Percentiles rank a stretch among this genome's conserved stretches.
Evolutionary conservation across 2,113 vertebrate species (phyloP).

Genomic region (Chrysochloris asiatica): DNA sequence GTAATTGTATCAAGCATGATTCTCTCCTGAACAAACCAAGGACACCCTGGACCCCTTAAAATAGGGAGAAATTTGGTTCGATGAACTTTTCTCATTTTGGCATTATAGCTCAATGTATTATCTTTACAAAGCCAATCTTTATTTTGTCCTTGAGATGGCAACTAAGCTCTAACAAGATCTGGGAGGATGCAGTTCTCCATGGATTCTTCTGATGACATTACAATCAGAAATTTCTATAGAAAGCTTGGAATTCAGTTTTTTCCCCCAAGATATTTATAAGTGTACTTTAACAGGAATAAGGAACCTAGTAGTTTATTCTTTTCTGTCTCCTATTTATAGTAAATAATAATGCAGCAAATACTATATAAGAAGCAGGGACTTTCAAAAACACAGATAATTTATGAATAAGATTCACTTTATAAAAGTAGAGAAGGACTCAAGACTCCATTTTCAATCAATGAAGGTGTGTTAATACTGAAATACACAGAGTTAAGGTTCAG

Average conservation of each 20-base stretch:
- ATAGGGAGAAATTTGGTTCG: not conserved
- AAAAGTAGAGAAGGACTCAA: conserved; percentile 66
- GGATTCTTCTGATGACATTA: not conserved
- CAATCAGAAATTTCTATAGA: conserved; percentile 31
- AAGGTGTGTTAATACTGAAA: conserved; percentile 84
- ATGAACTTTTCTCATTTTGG: not conserved
- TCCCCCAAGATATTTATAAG: conserved; percentile 67
- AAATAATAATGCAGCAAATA: conserved; percentile 59
- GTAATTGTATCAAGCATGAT: not conserved
- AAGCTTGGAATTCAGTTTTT: conserved; percentile 21
- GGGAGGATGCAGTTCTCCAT: not conserved
- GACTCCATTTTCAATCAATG: conserved; percentile 75
- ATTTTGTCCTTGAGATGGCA: not conserved
- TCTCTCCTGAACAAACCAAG: not conserved
- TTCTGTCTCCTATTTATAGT: conserved; percentile 1
- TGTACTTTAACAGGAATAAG: conserved; percentile 67
- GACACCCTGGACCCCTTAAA: not conserved
- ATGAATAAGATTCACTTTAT: conserved; percentile 31
- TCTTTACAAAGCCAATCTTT: not conserved
- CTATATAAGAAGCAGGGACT: conserved; percentile 60
- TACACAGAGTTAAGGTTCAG: conserved; percentile 66
- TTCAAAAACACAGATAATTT: not conserved
- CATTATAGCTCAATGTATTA: not conserved
- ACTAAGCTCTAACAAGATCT: not conserved
- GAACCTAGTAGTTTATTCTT: conserved; percentile 20